A percentile compares a stretch with the other conserved stretches of the same genome.
Conservation (phyloP, 2,797 vertebrate genomes). For the Vipera latastei region DNA sequence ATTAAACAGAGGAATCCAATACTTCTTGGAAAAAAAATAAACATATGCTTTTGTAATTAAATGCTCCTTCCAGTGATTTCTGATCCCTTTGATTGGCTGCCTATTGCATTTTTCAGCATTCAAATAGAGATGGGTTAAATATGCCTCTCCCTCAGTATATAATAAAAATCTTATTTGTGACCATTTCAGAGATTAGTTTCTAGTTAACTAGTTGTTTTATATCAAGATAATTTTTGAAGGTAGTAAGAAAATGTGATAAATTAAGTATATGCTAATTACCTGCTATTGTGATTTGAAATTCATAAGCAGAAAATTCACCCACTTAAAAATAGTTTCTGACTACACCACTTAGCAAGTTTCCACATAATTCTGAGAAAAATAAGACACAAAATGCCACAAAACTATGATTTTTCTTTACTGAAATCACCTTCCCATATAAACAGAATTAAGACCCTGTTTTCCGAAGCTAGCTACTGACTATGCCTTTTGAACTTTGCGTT, state of each 20-base stretch:
- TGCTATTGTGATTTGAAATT: conserved; percentile 29
- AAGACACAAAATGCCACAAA: conserved; percentile 18
- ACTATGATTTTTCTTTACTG: conserved; percentile 11
- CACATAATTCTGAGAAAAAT: conserved; percentile 31
- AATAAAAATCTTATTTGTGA: conserved; percentile 11
- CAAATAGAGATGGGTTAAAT: conserved; percentile 23
- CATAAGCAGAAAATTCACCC: background rate
- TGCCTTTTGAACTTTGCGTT: conserved; percentile 17
- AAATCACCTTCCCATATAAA: conserved; percentile 8
- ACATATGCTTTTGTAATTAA: conserved; percentile 29
- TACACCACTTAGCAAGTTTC: background rate
- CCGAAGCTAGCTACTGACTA: background rate
- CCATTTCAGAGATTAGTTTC: conserved; percentile 11
- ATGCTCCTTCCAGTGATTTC: conserved; percentile 12
- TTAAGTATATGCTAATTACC: background rate
- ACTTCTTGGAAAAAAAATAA: background rate
- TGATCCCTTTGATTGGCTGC: conserved; percentile 37
- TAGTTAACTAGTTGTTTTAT: conserved; percentile 20
- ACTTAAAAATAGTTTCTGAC: conserved; percentile 6
- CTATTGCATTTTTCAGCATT: background rate
- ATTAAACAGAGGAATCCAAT: conserved; percentile 14
- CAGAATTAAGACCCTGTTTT: conserved; percentile 3
- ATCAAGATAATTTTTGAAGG: background rate
- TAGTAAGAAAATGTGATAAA: background rate
- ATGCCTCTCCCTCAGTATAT: background rate